These are phyloP conservation scores for Drosophila koepferae DNA, from an alignment of 2,888 invertebrate genomes.

Conservation along the genomic window DNA sequence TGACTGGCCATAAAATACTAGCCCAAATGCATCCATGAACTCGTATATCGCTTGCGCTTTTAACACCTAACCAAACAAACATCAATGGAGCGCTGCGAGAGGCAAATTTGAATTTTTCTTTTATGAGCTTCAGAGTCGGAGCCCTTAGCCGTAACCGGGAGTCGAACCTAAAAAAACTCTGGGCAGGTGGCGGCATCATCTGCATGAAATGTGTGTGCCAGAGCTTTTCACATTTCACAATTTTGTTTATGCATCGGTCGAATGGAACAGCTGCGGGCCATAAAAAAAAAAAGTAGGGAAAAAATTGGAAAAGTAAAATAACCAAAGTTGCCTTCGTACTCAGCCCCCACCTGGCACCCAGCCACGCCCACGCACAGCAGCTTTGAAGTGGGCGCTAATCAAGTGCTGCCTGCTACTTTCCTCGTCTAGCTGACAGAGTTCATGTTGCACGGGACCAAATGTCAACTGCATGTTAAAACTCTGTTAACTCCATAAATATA, in stretches of 20 bases:
- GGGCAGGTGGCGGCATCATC: slow-evolving; percentile 16
- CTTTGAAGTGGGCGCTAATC: slow-evolving; percentile 5
- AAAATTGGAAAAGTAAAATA: slow-evolving; percentile 3
- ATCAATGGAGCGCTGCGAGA: slow-evolving; percentile 27
- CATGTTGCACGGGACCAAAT: neutral
- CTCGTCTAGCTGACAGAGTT: neutral
- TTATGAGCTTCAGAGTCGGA: slow-evolving; percentile 25
- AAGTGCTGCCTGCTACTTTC: neutral
- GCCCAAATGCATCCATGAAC: slow-evolving; percentile 1
- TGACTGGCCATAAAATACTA: neutral
- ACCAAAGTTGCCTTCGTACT: slow-evolving; percentile 18
- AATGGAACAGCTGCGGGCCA: slow-evolving; percentile 42
- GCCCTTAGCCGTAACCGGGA: slow-evolving; percentile 6
- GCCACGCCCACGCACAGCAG: slow-evolving; percentile 4
- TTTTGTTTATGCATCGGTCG: slow-evolving; percentile 33
- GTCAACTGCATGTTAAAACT: neutral
- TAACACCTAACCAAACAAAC: slow-evolving; percentile 45
- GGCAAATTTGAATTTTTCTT: slow-evolving; percentile 49
- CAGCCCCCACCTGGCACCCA: neutral
- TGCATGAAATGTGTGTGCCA: slow-evolving; percentile 50
- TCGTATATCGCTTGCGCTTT: slow-evolving; percentile 13
- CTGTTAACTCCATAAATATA: neutral
- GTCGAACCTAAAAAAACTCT: neutral
- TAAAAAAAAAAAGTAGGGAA: slow-evolving; percentile 23
- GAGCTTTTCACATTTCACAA: slow-evolving; percentile 32